Base-by-base conservation (phyloP, 2,888 invertebrate genomes). In the Petrophora chlorosata region DNA sequence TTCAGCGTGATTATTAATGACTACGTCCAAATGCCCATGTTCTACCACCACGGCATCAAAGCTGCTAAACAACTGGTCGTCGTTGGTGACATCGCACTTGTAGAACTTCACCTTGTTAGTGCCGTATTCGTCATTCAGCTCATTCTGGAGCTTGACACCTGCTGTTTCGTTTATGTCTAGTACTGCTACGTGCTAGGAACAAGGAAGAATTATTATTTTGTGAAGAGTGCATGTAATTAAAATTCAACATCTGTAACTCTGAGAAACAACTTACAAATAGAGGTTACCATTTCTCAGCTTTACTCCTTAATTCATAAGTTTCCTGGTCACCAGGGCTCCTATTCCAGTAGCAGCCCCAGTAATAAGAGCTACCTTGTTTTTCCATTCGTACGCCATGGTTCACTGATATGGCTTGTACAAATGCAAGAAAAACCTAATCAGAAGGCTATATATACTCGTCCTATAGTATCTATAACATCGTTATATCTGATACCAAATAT, bases 1-100 rank as follows among this genome's bases (percentile, higher is more conserved):
- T n/a, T 16, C 49, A 15, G 79, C 80, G n/a, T n/a, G n/a, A 36
- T 76, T 75, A 33, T 80, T 80, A 3, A 80, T 49, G 3, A 80
- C 66, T 0, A 76, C 43, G 38, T 80, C 75, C 8, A 78, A 60
- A 29, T 56, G 55, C 0, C 61, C 69, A 3, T 67, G 46, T 0
- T 65, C 57, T 4, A 65, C 48, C 17, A 59, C 44, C 0, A 66
- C 58, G 19, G 36, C 43, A 4, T 70, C 57, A 25, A 70, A 73
- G 1, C 63, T 68, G 3, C 30, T 56, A 13, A 62, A 50, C 4
- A 80, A 54, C 39, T 70, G 53, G 1, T 67, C 63, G 4, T 73
- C 69, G 4, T 64, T 61, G 0, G 72, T 70, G 14, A 76, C 70
- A 19, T 80, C 80, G 56, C 76, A 78, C 58, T 65, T 65, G n/a